Percentiles rank a stretch among this genome's conserved stretches.
phyloP scores from a whole-genome alignment of 2,888 invertebrate genomes.

The Cryptus viduatorius region DNA sequence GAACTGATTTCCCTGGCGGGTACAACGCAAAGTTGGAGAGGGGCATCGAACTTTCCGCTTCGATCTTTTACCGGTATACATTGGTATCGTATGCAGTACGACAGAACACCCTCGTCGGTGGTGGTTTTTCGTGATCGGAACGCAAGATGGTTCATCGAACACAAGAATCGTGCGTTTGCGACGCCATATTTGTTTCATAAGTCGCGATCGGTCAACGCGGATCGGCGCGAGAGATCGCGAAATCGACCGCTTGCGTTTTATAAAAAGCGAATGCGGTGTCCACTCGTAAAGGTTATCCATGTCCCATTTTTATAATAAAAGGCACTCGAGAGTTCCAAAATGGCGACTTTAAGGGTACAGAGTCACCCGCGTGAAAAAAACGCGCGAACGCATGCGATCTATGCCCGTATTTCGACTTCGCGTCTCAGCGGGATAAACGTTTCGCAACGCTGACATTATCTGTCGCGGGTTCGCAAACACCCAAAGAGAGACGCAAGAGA shows the following conservation, averaged over 20 bases:
- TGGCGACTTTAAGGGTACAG: background rate
- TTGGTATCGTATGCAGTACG: constrained; percentile 4
- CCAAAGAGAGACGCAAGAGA: background rate
- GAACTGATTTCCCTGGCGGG: constrained; percentile 62
- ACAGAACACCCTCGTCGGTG: background rate
- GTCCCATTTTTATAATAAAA: background rate
- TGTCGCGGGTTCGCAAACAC: background rate
- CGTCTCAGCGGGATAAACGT: background rate
- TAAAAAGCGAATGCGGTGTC: constrained; percentile 42
- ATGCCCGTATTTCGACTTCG: constrained; percentile 16
- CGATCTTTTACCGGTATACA: background rate
- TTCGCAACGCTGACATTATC: background rate
- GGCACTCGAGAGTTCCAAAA: background rate
- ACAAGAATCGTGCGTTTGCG: background rate
- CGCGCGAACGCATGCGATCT: constrained; percentile 32
- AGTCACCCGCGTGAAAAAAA: constrained; percentile 7
- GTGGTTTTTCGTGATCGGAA: constrained; percentile 21
- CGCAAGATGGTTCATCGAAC: background rate
- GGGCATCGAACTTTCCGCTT: background rate
- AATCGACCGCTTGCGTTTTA: no score
- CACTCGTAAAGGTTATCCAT: background rate
- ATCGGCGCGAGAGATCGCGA: constrained; percentile 9
- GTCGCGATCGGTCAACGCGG: background rate
- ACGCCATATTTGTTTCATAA: constrained; percentile 28
- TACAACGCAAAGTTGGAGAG: constrained; percentile 6